These are phyloP conservation scores for Zosterops borbonicus DNA, from an alignment of 2,113 vertebrate genomes.

Conservation along the genomic window DNA sequence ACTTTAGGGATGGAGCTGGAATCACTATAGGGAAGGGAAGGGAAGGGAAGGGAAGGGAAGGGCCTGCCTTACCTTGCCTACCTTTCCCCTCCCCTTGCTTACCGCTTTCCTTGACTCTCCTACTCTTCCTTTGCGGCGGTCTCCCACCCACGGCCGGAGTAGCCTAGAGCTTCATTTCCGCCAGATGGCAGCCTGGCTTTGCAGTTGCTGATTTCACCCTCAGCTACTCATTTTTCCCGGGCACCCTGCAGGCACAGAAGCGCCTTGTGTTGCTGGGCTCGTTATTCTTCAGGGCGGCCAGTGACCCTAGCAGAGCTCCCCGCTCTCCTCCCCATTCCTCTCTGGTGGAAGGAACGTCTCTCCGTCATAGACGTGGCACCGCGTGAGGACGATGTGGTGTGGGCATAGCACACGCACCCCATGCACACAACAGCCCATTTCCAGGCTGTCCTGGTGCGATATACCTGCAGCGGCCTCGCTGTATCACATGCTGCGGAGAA, in stretches of 20 bases:
- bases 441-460: not conserved
- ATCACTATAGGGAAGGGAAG: not conserved
- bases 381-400: not conserved
- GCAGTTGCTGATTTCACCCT: not conserved
- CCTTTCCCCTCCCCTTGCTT: not conserved
- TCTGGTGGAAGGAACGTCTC: rapidly evolving
- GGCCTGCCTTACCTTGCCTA: not conserved
- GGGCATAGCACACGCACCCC: no score
- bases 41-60: not conserved
- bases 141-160: rapidly evolving
- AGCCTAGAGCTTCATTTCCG: not conserved
- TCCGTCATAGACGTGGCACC: rapidly evolving
- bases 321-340: not conserved
- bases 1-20: not conserved
- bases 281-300: rapidly evolving
- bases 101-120: not conserved
- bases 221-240: rapidly evolving
- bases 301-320: not conserved
- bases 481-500: not conserved
- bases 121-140: rapidly evolving
- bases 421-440: not conserved
- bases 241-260: rapidly evolving
- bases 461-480: not conserved
- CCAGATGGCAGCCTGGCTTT: not conserved
- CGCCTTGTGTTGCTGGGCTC: rapidly evolving